Conservation (phyloP, 2,113 vertebrate species). For the Cyprinodon tularosa region DNA sequence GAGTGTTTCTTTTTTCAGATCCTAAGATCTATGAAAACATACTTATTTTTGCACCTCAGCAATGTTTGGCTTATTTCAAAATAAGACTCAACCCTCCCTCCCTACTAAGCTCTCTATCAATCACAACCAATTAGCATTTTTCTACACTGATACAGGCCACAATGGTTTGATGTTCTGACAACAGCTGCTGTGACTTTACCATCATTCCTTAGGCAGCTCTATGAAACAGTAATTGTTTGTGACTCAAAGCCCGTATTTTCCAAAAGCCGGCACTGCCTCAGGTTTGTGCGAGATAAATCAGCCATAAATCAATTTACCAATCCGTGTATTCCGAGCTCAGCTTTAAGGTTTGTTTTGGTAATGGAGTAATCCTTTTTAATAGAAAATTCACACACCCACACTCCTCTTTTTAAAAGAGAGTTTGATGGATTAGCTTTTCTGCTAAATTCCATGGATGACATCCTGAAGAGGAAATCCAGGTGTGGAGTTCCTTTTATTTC, state of each 20-base stretch:
- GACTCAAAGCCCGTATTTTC: conserved; percentile 59
- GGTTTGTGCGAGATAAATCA: conserved; percentile 67
- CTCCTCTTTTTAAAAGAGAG: conserved; percentile 47
- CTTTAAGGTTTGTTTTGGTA: conserved; percentile 71
- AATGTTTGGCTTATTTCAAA: conserved; percentile 47
- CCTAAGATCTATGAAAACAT: conserved; percentile 1
- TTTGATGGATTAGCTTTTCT: conserved; percentile 76
- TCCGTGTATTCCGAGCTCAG: conserved; percentile 51
- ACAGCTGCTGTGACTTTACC: conserved; percentile 48
- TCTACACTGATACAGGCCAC: conserved; percentile 26
- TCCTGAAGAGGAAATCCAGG: conserved; percentile 68
- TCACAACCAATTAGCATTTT: conserved; percentile 39
- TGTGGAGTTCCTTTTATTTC: conserved; percentile 57
- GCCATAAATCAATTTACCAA: conserved; percentile 78
- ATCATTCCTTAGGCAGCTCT: conserved; percentile 42
- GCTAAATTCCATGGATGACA: conserved; percentile 71
- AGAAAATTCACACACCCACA: conserved; percentile 71
- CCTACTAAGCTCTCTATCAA: conserved; percentile 49
- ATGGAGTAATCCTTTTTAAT: conserved; percentile 78
- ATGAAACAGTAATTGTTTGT: conserved; percentile 57
- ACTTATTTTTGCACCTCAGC: conserved; percentile 27
- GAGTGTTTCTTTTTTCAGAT: conserved; percentile 34
- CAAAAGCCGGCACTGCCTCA: conserved; percentile 56
- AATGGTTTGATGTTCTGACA: conserved; percentile 41
- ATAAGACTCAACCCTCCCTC: conserved; percentile 21